Base-by-base conservation (phyloP, 1,140 invertebrate genomes). In the Octopus sinensis region DNA sequence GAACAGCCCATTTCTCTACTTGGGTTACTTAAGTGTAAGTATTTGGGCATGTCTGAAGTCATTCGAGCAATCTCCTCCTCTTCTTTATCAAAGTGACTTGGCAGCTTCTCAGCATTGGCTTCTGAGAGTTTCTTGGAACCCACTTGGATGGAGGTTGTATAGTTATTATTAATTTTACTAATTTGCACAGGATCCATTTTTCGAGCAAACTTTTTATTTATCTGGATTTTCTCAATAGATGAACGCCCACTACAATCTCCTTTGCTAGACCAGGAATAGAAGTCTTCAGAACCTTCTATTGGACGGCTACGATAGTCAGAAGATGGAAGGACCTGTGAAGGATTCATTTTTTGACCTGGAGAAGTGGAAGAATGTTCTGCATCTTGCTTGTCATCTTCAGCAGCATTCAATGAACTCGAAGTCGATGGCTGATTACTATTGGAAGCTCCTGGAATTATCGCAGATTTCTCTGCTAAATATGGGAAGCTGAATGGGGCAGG, bases 131-230 rank as follows among this genome's bases (percentile, higher is more conserved):
- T 73, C 76, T 51, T 77, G 76, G 43, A 52, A 51, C 76, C 52
- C 4, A 77, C 52, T 17, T 77, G 76, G 52, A 77, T 77, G 5
- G 30, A 52, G 30, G 76, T 77, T 51, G 76, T 77, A 9, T 52
- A 77, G 76, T 77, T 77, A 17, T 77, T 77, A 9, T 77, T 53
- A 51, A 77, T 77, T 51, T 53, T 77, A 43, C 76, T 77, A 13
- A 77, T 53, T 13, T 51, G 52, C 17, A 77, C 52, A 6, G 43
- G 30, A 43, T 77, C 76, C 76, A 77, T 77, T 53, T 77, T 77
- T 4, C 43, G 13, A 43, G 76, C 7, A 9, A 53, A 77, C 76
- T 77, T 77, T 9, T 43, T 17, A 13, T 77, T 77, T 43, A 53
- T 53, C 52, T 53, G 76, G 17, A 77, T 53, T 43, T 77, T 77